phyloP scores from a whole-genome alignment of 2,797 vertebrate genomes.

The Synaphobranchus kaupii region DNA sequence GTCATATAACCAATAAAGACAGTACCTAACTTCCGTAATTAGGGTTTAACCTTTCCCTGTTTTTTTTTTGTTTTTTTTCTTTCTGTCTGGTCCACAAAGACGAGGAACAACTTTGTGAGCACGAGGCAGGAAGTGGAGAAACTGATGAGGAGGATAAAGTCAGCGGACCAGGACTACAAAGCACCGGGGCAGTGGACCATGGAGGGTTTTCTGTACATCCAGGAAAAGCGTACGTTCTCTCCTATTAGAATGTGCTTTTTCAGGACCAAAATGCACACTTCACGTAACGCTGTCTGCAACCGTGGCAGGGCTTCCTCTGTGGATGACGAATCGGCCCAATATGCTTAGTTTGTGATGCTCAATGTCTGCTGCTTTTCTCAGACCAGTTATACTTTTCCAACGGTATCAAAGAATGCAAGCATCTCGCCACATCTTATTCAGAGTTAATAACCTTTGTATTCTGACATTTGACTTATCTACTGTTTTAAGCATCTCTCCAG shows the following conservation, averaged over 20 bases:
- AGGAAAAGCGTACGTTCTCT: slow-evolving; percentile 91
- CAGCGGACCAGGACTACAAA: slow-evolving; percentile 91
- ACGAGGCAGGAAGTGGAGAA: slow-evolving; percentile 94
- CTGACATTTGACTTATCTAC: too few relatives aligned
- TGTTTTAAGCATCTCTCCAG: too few relatives aligned
- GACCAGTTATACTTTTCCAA: not conserved
- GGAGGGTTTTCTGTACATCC: slow-evolving; percentile 95
- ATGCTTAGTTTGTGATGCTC: not conserved
- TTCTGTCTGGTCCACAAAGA: slow-evolving; percentile 71
- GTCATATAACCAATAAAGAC: too few relatives aligned
- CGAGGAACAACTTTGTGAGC: slow-evolving; percentile 98
- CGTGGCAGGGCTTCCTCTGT: not conserved
- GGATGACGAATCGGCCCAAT: not conserved
- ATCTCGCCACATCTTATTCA: not conserved
- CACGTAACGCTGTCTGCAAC: too few relatives aligned
- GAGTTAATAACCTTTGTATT: not conserved
- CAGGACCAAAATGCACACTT: too few relatives aligned
- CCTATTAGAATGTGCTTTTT: not conserved
- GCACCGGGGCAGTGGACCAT: slow-evolving; percentile 91
- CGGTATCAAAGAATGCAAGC: not conserved
- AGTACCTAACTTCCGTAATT: not conserved
- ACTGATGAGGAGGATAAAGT: slow-evolving; percentile 94
- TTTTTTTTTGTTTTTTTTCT: slow-evolving; percentile 14
- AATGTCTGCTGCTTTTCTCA: not conserved
- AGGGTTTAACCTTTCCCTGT: not conserved